Evolutionary conservation across 2,888 invertebrate species (phyloP).

Genomic region (Hirtodrosophila alboralis): DNA sequence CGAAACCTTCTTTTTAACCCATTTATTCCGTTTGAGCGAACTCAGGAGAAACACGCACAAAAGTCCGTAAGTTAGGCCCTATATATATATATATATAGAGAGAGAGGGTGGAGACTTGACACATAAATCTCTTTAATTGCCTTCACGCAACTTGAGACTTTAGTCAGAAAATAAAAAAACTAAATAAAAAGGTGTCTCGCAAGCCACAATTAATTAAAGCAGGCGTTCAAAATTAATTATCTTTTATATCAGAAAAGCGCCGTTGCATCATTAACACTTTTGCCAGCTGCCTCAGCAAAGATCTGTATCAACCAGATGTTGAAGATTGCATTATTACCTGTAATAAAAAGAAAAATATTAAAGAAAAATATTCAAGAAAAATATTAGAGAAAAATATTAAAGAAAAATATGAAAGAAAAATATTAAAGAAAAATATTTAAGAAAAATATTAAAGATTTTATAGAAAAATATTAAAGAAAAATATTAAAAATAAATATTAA

Average conservation of each 20-base stretch:
- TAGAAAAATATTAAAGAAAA: too few relatives aligned
- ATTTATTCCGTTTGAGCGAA: constrained; percentile 38
- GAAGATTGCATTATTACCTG: constrained; percentile 14
- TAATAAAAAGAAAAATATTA: constrained; percentile 1
- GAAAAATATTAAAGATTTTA: too few relatives aligned
- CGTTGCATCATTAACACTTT: constrained; percentile 47
- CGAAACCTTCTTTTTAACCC: constrained; percentile 51
- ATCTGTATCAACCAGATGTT: neutral
- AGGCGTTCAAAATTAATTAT: constrained; percentile 53
- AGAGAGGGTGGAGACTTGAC: constrained; percentile 41
- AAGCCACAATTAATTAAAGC: constrained; percentile 53
- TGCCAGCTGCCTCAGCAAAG: constrained; percentile 1
- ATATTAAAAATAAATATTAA: too few relatives aligned
- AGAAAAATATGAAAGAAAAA: too few relatives aligned
- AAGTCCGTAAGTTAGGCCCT: constrained; percentile 19
- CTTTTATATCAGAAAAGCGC: constrained; percentile 31
- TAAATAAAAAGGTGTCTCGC: constrained; percentile 35
- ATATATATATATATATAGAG: too few relatives aligned
- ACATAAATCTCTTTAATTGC: constrained; percentile 64
- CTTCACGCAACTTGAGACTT: constrained; percentile 45
- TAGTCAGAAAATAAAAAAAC: constrained; percentile 3
- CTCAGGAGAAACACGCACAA: constrained; percentile 35
- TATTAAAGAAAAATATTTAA: too few relatives aligned
- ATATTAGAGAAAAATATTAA: too few relatives aligned
- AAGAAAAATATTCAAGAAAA: too few relatives aligned